phyloP scores from a whole-genome alignment of 2,113 vertebrate genomes.

The Ifrita kowaldi region DNA sequence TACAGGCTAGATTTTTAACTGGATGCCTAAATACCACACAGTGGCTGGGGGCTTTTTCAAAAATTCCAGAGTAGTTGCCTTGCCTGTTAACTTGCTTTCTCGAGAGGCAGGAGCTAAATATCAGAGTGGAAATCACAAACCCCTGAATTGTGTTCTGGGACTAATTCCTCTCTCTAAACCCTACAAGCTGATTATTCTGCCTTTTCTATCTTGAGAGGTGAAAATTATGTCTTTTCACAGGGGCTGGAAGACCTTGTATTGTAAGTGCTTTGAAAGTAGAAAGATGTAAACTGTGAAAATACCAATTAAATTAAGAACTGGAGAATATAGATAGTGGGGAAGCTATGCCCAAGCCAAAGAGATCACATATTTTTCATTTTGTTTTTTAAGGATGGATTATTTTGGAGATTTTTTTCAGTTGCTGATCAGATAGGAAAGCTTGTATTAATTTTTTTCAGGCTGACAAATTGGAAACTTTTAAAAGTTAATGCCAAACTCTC shows the following conservation, averaged over 20 bases:
- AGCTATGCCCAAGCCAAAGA: background rate
- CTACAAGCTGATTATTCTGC: background rate
- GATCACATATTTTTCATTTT: background rate
- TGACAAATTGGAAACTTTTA: background rate
- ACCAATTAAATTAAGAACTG: background rate
- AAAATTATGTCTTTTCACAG: background rate
- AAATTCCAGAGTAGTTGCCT: background rate
- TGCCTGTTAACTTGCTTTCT: background rate
- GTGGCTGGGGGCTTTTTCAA: constrained; percentile 9
- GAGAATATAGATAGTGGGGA: background rate
- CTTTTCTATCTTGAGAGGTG: background rate
- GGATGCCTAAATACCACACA: background rate
- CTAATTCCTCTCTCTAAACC: background rate
- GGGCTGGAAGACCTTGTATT: background rate
- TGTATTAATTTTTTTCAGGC: background rate
- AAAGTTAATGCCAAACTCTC: background rate
- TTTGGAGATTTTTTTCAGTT: background rate
- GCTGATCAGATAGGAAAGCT: background rate
- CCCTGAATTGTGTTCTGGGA: background rate
- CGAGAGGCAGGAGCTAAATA: background rate
- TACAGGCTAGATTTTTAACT: constrained; percentile 11
- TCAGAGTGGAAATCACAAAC: constrained; percentile 4
- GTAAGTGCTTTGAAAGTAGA: background rate
- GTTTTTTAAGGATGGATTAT: background rate
- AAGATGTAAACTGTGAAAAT: background rate